These are phyloP conservation scores for Nasonovia ribisnigri DNA, from an alignment of 2,888 invertebrate species.

Conservation along the genomic window DNA sequence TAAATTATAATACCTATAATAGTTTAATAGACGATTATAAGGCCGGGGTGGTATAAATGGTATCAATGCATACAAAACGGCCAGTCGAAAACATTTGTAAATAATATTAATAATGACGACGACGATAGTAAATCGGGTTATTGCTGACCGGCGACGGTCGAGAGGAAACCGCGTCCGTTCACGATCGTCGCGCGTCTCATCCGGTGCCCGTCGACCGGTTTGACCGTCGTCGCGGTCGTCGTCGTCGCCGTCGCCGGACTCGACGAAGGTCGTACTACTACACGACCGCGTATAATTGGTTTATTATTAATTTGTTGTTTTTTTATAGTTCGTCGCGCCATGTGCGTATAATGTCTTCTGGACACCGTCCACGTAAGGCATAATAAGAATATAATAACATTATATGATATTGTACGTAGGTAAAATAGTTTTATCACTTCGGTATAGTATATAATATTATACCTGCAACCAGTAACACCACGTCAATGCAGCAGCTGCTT, in stretches of 20 bases:
- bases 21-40: background rate
- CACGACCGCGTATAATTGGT: constrained; percentile 45
- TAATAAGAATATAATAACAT: background rate
- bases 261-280: constrained; percentile 51
- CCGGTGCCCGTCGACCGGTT: constrained; percentile 58
- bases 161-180: background rate
- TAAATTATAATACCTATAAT: background rate
- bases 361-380: background rate
- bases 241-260: constrained; percentile 18
- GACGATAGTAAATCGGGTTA: background rate
- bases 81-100: background rate
- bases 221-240: constrained; percentile 10
- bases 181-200: constrained; percentile 17
- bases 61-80: background rate
- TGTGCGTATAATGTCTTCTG: background rate
- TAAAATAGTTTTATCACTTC: constrained; percentile 2
- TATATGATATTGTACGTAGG: background rate
- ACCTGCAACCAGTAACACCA: background rate
- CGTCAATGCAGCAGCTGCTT: background rate
- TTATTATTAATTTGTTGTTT: constrained; percentile 54
- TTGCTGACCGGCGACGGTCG: background rate
- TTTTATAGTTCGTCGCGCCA: background rate
- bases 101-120: background rate
- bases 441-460: background rate
- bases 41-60: background rate